Percentiles rank a stretch among this genome's conserved stretches.
These are phyloP conservation scores for Onychomys torridus DNA, from an alignment of 2,797 vertebrate genomes.

Conservation along the genomic window DNA sequence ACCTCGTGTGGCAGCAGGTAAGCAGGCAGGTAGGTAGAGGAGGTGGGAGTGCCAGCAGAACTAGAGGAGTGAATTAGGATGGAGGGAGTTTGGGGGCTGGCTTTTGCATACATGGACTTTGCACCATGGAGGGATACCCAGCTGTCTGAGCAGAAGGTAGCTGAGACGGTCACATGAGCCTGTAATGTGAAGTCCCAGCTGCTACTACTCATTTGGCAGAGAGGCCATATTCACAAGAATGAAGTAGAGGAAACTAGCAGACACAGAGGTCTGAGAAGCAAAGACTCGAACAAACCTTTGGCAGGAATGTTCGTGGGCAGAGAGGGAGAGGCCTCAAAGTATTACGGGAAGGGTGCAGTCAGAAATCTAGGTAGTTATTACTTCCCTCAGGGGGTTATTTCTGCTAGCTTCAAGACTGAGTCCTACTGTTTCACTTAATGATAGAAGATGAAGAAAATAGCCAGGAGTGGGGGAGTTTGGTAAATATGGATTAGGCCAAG, in stretches of 20 bases:
- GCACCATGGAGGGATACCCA: not conserved
- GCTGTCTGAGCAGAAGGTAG: not conserved
- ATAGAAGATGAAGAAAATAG: conserved; percentile 76
- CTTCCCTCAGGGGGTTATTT: conserved; percentile 70
- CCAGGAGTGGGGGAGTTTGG: conserved; percentile 57
- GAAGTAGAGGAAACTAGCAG: conserved; percentile 53
- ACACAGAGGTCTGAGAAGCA: conserved; percentile 46
- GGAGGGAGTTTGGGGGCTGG: not conserved
- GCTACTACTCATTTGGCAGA: not conserved
- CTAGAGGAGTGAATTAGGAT: not conserved
- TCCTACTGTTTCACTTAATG: conserved; percentile 73
- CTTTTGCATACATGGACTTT: not conserved
- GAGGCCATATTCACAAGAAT: conserved; percentile 37
- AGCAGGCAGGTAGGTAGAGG: not conserved
- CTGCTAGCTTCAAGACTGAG: conserved; percentile 71
- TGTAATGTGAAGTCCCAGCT: not conserved
- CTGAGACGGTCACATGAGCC: not conserved
- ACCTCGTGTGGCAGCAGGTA: not conserved
- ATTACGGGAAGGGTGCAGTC: conserved; percentile 62
- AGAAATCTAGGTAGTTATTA: conserved; percentile 73
- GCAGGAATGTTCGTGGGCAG: conserved; percentile 55
- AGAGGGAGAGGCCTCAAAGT: conserved; percentile 70
- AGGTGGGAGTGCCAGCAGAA: not conserved
- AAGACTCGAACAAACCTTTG: conserved; percentile 61
- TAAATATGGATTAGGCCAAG: conserved; percentile 75